Conservation (phyloP, 1,140 invertebrate species). For the Neodiprion lecontei region DNA sequence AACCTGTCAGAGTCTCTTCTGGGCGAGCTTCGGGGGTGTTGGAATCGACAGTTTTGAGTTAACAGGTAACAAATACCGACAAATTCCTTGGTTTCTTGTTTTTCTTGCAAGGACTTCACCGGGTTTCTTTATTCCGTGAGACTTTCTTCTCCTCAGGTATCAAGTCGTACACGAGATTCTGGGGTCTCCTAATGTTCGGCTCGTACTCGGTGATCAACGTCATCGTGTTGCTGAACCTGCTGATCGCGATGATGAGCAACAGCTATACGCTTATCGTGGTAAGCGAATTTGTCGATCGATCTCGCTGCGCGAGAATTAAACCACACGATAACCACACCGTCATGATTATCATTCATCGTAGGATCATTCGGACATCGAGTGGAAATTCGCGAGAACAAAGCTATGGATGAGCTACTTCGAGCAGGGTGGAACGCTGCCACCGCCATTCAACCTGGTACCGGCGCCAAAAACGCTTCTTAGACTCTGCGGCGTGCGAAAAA, state of each 20-base stretch:
- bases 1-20: constrained; percentile 87
- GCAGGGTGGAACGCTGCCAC: constrained; percentile 82
- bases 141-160: constrained; percentile 61
- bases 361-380: constrained; percentile 87
- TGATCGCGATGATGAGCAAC: constrained; percentile 93
- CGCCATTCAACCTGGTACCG: constrained; percentile 85
- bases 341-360: constrained; percentile 45
- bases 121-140: not conserved
- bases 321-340: not conserved
- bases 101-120: too few relatives aligned
- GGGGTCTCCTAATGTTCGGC: constrained; percentile 83
- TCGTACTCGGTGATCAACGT: constrained; percentile 86
- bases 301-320: not conserved
- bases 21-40: constrained; percentile 87
- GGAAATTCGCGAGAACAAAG: constrained; percentile 90
- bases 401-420: constrained; percentile 93
- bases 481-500: constrained; percentile 70
- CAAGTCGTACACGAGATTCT: constrained; percentile 80
- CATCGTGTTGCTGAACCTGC: constrained; percentile 83
- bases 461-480: constrained; percentile 74
- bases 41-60: constrained; percentile 82
- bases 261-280: constrained; percentile 83
- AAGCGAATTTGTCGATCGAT: constrained; percentile 28
- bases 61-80: constrained; percentile 47
- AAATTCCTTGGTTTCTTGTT: not conserved